Base-by-base conservation (phyloP, 2,113 vertebrate genomes). In the Actenoides lindsayi region DNA sequence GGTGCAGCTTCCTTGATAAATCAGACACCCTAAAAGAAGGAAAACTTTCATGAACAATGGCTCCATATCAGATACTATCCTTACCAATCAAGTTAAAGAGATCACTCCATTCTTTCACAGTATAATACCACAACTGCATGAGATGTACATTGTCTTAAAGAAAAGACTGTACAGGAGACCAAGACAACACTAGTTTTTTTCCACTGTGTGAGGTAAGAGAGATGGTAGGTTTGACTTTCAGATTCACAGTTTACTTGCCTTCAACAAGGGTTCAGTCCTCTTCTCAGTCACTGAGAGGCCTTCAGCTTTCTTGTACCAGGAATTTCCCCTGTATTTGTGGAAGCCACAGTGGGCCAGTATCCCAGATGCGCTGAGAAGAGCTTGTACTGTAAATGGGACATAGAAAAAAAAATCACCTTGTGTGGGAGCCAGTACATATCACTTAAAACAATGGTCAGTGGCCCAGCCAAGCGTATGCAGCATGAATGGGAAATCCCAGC, bases 401-500 rank as follows among this genome's bases (percentile, higher is more conserved):
- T 4, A 51, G 21, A 60, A 91, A 89, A 83, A 74, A 96, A 94
- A 93, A 50, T 25, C 51, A 89, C 69, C 75, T 87, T 84, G 83
- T 0, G 2, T 46, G 19, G 82, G n/a, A 96, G 69, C 93, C 84
- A 96, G 67, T 62, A 92, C 57, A 2, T 48, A 35, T 54, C 64
- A 16, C 68, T 94, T 82, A 76, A 82, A 97, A 97, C 94, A 96
- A 96, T 96, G 89, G 46, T 60, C 83, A 85, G 80, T 9, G 46
- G 53, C 81, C 46, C 81, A 92, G 95, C 88, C 93, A 94, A 94
- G 54, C 65, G 44, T 33, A 33, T 44, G 54, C 50, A 90, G 68
- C 70, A 56, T 35, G 83, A 44, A 93, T 94, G 92, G 92, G 94
- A 96, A 96, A 92, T 96, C 93, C 91, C 90, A 92, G 54, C 39